Conservation (phyloP, 2,797 vertebrate genomes). For the Anguilla megastoma region DNA sequence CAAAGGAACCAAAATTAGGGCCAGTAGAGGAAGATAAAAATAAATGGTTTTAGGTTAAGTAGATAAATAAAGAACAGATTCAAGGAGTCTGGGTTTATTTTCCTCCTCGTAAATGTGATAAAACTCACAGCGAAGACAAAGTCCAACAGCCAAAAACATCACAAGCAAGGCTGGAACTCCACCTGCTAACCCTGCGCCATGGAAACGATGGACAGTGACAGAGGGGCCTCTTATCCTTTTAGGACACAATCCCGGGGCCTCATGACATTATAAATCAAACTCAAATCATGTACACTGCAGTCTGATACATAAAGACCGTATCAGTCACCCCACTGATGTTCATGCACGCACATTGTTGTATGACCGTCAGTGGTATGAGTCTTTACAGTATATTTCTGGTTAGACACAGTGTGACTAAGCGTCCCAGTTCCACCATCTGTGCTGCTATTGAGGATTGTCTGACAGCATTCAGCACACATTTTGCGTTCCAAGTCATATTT, state of each 20-base stretch:
- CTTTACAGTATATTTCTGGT: background rate
- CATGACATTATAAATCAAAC: background rate
- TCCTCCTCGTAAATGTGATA: background rate
- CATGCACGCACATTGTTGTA: background rate
- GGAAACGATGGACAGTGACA: background rate
- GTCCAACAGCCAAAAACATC: background rate
- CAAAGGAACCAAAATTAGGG: background rate
- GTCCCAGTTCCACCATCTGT: slow-evolving; percentile 42
- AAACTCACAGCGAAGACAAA: background rate
- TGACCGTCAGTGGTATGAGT: background rate
- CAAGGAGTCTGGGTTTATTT: background rate
- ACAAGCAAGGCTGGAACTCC: background rate
- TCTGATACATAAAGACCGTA: background rate
- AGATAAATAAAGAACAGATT: slow-evolving; percentile 23
- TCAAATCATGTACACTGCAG: background rate
- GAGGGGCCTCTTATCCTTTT: background rate
- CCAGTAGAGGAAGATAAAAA: slow-evolving; percentile 27
- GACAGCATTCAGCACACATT: slow-evolving; percentile 36
- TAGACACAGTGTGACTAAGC: background rate
- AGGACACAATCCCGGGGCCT: slow-evolving; percentile 10
- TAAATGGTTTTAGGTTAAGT: slow-evolving; percentile 27
- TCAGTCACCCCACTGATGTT: background rate
- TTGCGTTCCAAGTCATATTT: slow-evolving; percentile 48
- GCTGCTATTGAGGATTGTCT: slow-evolving; percentile 35
- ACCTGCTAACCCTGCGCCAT: background rate